Conservation (phyloP, 2,113 vertebrate species). For the Limanda limanda region DNA sequence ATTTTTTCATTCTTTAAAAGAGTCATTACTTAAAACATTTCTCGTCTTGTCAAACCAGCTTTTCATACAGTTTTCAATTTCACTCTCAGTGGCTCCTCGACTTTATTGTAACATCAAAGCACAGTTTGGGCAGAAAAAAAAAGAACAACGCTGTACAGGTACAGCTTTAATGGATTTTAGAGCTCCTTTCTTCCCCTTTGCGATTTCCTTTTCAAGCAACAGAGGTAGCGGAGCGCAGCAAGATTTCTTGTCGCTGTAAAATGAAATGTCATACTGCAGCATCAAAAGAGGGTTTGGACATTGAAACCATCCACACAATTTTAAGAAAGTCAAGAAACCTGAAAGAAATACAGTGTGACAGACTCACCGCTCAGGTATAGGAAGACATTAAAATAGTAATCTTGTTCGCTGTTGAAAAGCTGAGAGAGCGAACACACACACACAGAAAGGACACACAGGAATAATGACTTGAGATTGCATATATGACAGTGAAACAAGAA, state of each 20-base stretch:
- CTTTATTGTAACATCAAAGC: constrained; percentile 16
- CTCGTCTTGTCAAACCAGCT: constrained; percentile 3
- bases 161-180: constrained; percentile 38
- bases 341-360: constrained; percentile 45
- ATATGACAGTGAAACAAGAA: background rate
- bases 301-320: constrained; percentile 18
- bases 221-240: constrained; percentile 43
- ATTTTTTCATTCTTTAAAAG: constrained; percentile 1
- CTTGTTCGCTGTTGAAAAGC: constrained; percentile 40
- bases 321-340: constrained; percentile 23
- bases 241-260: constrained; percentile 62
- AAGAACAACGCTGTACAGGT: constrained; percentile 7
- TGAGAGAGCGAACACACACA: background rate
- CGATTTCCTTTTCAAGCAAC: constrained; percentile 47
- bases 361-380: constrained; percentile 49
- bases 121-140: constrained; percentile 1
- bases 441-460: background rate
- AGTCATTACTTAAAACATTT: background rate
- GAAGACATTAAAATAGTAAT: constrained; percentile 71
- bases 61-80: constrained; percentile 37
- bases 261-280: constrained; percentile 67
- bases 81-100: background rate
- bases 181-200: constrained; percentile 17
- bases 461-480: background rate
- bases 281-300: constrained; percentile 37